phyloP scores from a whole-genome alignment of 1,140 invertebrate species.

The Monochamus saltuarius region DNA sequence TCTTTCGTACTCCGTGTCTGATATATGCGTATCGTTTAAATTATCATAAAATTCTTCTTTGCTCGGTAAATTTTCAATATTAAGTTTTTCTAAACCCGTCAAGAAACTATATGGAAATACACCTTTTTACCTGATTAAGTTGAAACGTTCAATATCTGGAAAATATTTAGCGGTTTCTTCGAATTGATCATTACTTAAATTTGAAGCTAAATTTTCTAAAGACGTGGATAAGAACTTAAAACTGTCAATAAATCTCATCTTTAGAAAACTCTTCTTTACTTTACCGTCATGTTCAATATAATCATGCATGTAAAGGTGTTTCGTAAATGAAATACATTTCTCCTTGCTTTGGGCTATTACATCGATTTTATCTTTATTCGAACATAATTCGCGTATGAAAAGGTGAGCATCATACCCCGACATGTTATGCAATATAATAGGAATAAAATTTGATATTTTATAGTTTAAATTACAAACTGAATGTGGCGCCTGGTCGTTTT shows the following conservation, averaged over 20 bases:
- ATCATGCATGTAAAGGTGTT: constrained; percentile 30
- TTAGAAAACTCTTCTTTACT: constrained; percentile 21
- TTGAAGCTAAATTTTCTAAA: constrained; percentile 20
- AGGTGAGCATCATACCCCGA: constrained; percentile 11
- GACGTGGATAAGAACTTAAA: constrained; percentile 41
- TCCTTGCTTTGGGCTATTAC: constrained; percentile 4
- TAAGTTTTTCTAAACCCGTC: constrained; percentile 35
- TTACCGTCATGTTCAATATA: constrained; percentile 5
- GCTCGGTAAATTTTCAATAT: constrained; percentile 41
- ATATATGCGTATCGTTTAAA: constrained; percentile 44
- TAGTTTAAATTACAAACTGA: constrained; percentile 4
- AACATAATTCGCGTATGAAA: constrained; percentile 5
- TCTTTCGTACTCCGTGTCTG: constrained; percentile 48
- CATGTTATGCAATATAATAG: constrained; percentile 9
- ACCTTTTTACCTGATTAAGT: constrained; percentile 44
- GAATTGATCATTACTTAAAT: constrained; percentile 1
- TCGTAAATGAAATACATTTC: constrained; percentile 30
- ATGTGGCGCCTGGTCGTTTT: constrained; percentile 15
- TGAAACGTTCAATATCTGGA: constrained; percentile 40
- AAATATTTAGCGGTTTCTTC: constrained; percentile 29
- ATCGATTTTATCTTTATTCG: not conserved
- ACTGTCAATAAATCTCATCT: constrained; percentile 44
- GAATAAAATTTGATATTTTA: constrained; percentile 6
- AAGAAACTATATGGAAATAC: constrained; percentile 43
- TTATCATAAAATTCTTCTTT: constrained; percentile 46